Evolutionary conservation across 2,888 invertebrate species (phyloP).

Genomic region (Glyphotaelius pellucidus): DNA sequence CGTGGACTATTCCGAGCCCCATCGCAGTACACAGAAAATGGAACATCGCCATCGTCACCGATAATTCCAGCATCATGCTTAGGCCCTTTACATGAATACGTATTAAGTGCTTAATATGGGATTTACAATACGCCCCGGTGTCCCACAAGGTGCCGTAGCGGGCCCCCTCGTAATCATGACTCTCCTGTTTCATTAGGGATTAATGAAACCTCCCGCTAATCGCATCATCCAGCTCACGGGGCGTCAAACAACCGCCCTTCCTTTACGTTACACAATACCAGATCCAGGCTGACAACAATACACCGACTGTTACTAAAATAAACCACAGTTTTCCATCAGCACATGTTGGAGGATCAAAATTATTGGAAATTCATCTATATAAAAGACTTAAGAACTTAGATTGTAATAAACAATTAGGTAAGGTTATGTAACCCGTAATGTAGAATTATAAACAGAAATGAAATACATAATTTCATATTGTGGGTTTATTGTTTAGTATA

Average conservation of each 20-base stretch:
- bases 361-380: not conserved
- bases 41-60: not conserved
- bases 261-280: not conserved
- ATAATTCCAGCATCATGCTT: not conserved
- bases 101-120: not conserved
- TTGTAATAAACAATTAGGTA: no score
- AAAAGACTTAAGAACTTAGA: no score
- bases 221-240: not conserved
- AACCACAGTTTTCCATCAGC: not conserved
- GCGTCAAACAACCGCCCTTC: not conserved
- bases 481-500: no score
- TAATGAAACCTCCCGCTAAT: not conserved
- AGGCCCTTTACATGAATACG: not conserved
- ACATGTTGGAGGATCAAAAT: not conserved
- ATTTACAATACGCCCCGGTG: not conserved
- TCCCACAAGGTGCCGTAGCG: not conserved
- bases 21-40: not conserved
- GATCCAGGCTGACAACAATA: not conserved
- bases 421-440: no score
- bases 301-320: not conserved
- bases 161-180: not conserved
- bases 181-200: not conserved
- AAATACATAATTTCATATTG: no score
- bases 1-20: no score
- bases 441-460: no score